Conservation (phyloP, 2,888 invertebrate species). For the Apamea monoglypha region DNA sequence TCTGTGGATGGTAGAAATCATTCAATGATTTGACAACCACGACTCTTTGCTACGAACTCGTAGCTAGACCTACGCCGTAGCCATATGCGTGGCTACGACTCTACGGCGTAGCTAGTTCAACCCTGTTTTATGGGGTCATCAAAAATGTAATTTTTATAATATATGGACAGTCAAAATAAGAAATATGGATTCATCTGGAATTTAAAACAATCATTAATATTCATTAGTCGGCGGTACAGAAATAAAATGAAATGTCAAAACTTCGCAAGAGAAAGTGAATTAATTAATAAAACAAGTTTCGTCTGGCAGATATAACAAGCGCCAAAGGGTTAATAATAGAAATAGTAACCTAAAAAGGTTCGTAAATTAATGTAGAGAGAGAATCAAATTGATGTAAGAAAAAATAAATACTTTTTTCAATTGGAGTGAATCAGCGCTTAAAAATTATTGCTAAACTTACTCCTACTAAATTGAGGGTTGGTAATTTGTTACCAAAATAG, state of each 20-base stretch:
- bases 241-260: constrained; percentile 46
- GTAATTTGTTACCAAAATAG: neutral
- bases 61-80: constrained; percentile 43
- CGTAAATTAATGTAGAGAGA: neutral
- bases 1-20: constrained; percentile 10
- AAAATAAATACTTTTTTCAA: neutral
- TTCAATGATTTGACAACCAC: constrained; percentile 1
- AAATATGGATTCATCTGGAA: constrained; percentile 6
- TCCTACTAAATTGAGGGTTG: neutral
- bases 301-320: constrained; percentile 21
- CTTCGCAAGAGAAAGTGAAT: constrained; percentile 40
- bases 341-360: constrained; percentile 15
- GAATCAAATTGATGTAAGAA: neutral
- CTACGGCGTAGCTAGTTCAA: constrained; percentile 13
- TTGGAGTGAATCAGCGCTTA: neutral
- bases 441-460: neutral
- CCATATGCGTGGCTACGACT: neutral
- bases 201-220: constrained; percentile 51
- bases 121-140: neutral
- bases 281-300: constrained; percentile 49
- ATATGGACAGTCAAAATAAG: constrained; percentile 8
- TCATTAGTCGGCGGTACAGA: constrained; percentile 26
- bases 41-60: constrained; percentile 4
- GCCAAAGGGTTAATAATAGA: constrained; percentile 25
- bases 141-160: neutral